Evolutionary conservation across 2,797 vertebrate genomes (phyloP).

Genomic region (Heteromormyrus szaboi): DNA sequence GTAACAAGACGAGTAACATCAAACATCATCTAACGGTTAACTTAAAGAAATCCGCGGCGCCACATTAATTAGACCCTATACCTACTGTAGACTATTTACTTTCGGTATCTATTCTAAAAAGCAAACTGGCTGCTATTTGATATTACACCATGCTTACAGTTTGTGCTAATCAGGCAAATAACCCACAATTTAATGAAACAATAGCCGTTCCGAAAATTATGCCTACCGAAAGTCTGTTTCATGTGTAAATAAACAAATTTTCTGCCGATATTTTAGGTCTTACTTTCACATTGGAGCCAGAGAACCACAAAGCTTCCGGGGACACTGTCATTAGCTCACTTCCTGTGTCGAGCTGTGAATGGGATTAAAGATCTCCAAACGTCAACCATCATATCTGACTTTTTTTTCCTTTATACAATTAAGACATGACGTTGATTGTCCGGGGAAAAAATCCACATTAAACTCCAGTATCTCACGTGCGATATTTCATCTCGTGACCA

Average conservation of each 20-base stretch:
- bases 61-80: not conserved
- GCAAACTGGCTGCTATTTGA: not conserved
- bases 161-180: not conserved
- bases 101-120: not conserved
- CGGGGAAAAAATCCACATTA: not conserved
- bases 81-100: not conserved
- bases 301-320: not conserved
- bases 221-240: not conserved
- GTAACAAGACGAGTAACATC: not conserved
- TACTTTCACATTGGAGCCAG: not conserved
- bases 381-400: not conserved
- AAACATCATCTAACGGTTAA: not conserved
- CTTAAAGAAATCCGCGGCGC: not conserved
- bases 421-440: not conserved
- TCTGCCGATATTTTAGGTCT: not conserved
- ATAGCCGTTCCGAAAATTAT: not conserved
- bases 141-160: not conserved
- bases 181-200: not conserved
- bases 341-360: not conserved
- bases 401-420: not conserved
- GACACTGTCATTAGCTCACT: not conserved
- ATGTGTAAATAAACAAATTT: not conserved
- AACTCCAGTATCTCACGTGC: not conserved
- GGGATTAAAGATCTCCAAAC: not conserved
- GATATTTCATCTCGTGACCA: not conserved